Evolutionary conservation across 2,888 invertebrate species (phyloP), one percentile per base, ranked within the genome.

Genomic region (Athripsodes cinereus): DNA sequence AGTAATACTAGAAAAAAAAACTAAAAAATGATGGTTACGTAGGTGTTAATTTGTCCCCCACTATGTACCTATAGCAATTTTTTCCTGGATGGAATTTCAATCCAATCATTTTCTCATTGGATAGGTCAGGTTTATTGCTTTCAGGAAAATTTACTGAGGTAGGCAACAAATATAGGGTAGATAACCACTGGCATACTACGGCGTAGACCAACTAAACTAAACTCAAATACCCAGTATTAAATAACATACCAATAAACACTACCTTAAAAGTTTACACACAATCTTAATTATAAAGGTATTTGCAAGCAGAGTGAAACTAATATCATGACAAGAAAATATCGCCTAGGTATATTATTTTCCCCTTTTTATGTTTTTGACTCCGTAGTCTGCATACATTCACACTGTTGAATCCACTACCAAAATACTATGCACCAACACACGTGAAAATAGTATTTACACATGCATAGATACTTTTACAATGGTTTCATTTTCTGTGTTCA

Each of bases 401-500:
- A 26, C n/a, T n/a, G n/a, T n/a, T n/a, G n/a, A n/a, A 26, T 26
- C 26, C 26, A 26, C 26, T 26, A 26, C 26, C 26, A 44, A 44
- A 44, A 44, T 44, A 44, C 13, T 5, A 2, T 13, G 13, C 47
- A 47, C 47, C 47, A 8, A 47, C 13, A 47, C 47, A 44, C 44
- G 13, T 13, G 5, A 16, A 44, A 19, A 16, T 13, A 3, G 3
- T 16, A 13, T 13, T 13, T 13, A 18, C 50, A 55, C 50, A 35
- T 50, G 21, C 26, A 21, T 16, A 19, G 6, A 52, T 18, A 22
- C 35, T 40, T 21, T 44, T 56, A 59, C 55, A 56, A 2, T 46
- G 50, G 59, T 55, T 59, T 59, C 59, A 55, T 55, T 59, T 59
- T 59, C 55, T 55, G 55, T 52, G 59, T 59, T 56, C 59, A 55